Evolutionary conservation across 2,113 vertebrate species (phyloP).

Genomic region (Limanda limanda): DNA sequence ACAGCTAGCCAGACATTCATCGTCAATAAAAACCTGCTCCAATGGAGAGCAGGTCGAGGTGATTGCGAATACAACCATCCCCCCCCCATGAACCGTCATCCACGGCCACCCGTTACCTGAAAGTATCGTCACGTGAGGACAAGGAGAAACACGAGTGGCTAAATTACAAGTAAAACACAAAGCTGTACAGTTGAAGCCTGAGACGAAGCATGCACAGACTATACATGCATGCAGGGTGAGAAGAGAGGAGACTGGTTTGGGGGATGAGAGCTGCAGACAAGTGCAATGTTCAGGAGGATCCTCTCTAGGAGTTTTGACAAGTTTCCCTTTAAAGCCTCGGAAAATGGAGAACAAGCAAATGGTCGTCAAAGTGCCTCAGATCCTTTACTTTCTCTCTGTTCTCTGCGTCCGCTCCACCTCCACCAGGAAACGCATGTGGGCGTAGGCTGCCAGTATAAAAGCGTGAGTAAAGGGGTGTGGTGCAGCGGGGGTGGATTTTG

Average conservation of each 20-base stretch:
- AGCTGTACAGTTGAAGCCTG: slow-evolving; percentile 72
- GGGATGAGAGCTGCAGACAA: background rate
- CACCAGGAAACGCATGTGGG: slow-evolving; percentile 1
- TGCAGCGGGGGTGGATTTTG: slow-evolving; percentile 45
- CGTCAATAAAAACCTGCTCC: slow-evolving; percentile 41
- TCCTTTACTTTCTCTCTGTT: slow-evolving; percentile 7
- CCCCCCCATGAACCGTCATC: background rate
- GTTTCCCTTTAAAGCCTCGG: slow-evolving; percentile 9
- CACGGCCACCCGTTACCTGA: slow-evolving; percentile 44
- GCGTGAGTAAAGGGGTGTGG: slow-evolving; percentile 63
- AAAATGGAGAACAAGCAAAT: slow-evolving; percentile 19
- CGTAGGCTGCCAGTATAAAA: slow-evolving; percentile 42
- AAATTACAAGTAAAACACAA: slow-evolving; percentile 39
- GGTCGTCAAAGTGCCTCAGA: slow-evolving; percentile 37
- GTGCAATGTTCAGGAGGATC: slow-evolving; percentile 21
- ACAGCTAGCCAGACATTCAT: slow-evolving; percentile 52
- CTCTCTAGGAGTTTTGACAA: slow-evolving; percentile 18
- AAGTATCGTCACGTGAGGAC: slow-evolving; percentile 55
- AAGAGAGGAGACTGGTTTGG: slow-evolving; percentile 15
- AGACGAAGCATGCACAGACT: slow-evolving; percentile 72
- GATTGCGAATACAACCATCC: slow-evolving; percentile 15
- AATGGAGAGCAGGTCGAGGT: slow-evolving; percentile 4
- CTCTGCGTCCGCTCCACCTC: slow-evolving; percentile 27
- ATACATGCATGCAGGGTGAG: slow-evolving; percentile 65
- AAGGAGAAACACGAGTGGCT: slow-evolving; percentile 37